phyloP scores from a whole-genome alignment of 2,113 vertebrate genomes.

The Barbus barbus region DNA sequence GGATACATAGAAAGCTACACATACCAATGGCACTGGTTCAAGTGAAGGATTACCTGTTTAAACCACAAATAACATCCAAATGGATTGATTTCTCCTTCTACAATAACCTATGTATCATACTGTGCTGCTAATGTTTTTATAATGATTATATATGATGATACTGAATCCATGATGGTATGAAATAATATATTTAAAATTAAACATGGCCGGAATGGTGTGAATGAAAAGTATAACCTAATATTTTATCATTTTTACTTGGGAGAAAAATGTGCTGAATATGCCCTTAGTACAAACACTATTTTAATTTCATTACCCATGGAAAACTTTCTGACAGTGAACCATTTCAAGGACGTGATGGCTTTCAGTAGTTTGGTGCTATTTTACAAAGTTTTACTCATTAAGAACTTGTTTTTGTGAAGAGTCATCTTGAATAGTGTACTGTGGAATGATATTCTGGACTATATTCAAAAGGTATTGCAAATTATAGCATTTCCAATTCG shows the following conservation, averaged over 20 bases:
- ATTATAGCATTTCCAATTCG: no score
- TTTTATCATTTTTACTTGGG: neutral
- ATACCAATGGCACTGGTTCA: neutral
- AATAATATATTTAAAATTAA: constrained; percentile 6
- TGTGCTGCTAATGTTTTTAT: constrained; percentile 6
- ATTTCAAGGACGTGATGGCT: neutral
- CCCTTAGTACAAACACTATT: neutral
- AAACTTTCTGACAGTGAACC: neutral
- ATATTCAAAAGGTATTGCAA: no score
- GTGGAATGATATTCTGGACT: no score
- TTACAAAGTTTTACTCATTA: neutral
- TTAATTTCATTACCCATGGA: neutral
- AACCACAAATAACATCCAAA: neutral
- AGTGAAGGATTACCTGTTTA: neutral
- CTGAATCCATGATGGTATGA: neutral
- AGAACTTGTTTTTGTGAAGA: no score
- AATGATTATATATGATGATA: constrained; percentile 2
- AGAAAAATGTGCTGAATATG: neutral
- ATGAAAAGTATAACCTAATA: neutral
- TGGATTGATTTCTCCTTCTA: neutral
- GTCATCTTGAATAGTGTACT: no score
- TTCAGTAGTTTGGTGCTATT: neutral
- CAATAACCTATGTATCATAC: neutral
- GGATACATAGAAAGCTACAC: neutral
- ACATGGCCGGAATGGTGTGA: neutral